Conservation (phyloP, 2,888 invertebrate species). For the Rotaria magnacalcarata region DNA sequence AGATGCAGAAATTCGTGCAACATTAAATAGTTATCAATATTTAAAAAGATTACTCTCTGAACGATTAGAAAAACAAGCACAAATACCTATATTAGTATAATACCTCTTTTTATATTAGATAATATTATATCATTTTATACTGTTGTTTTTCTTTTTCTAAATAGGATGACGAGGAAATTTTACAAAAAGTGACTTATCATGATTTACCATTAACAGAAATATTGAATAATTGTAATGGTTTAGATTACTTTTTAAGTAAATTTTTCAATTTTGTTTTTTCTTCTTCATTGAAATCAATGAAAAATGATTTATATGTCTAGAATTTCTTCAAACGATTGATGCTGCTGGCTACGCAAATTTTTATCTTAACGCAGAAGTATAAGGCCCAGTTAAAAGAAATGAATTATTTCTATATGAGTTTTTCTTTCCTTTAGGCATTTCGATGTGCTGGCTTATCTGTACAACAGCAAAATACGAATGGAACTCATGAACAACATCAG, state of each 20-base stretch:
- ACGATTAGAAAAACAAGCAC: slow-evolving; percentile 1
- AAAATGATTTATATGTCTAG: slow-evolving; percentile 50
- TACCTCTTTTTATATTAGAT: too few species aligned
- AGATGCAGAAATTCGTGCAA: slow-evolving; percentile 12
- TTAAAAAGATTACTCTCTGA: not conserved
- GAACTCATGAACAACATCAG: not conserved
- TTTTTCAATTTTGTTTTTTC: too few species aligned
- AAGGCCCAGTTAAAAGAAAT: too few species aligned
- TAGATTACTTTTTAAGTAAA: slow-evolving; percentile 35
- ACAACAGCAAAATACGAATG: not conserved
- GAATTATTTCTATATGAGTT: too few species aligned
- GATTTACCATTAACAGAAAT: slow-evolving; percentile 34
- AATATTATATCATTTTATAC: not conserved
- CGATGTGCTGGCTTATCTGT: slow-evolving; percentile 5
- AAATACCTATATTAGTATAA: not conserved
- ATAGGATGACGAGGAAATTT: slow-evolving; percentile 7
- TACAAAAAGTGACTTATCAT: not conserved
- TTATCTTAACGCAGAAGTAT: slow-evolving; percentile 69
- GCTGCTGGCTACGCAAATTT: slow-evolving; percentile 72
- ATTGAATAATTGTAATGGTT: slow-evolving; percentile 34
- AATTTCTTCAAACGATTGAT: slow-evolving; percentile 70
- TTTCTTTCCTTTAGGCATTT: not conserved
- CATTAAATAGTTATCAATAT: slow-evolving; percentile 37
- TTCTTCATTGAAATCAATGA: too few species aligned
- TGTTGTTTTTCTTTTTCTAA: not conserved